These are phyloP conservation scores for Drosophila paulistorum DNA, from an alignment of 1,140 invertebrate species.

Conservation along the genomic window DNA sequence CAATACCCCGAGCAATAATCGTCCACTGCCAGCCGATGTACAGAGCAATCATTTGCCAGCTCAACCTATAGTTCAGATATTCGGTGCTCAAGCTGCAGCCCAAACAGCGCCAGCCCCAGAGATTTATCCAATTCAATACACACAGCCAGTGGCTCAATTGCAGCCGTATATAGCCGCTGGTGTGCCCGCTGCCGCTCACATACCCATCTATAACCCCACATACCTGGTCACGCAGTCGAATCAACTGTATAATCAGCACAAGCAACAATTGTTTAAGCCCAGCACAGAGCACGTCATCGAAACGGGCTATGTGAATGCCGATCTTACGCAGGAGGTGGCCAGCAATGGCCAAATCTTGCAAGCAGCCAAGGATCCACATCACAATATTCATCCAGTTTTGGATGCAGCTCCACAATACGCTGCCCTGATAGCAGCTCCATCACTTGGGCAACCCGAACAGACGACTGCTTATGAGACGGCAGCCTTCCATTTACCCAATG, in stretches of 20 bases:
- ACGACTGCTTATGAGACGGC: slow-evolving; percentile 54
- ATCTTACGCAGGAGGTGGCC: slow-evolving; percentile 78
- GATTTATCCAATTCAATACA: slow-evolving; percentile 74
- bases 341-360: slow-evolving; percentile 81
- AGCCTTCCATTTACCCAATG: slow-evolving; percentile 68
- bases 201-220: slow-evolving; percentile 82
- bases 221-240: slow-evolving; percentile 82
- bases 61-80: slow-evolving; percentile 73
- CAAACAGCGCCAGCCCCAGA: slow-evolving; percentile 63
- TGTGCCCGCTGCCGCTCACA: slow-evolving; percentile 62
- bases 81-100: slow-evolving; percentile 65
- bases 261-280: slow-evolving; percentile 80
- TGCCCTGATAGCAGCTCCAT: slow-evolving; percentile 72
- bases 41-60: slow-evolving; percentile 73
- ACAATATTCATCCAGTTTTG: slow-evolving; percentile 72
- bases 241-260: slow-evolving; percentile 75
- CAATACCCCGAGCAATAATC: slow-evolving; percentile 83
- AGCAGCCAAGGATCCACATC: slow-evolving; percentile 76
- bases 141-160: slow-evolving; percentile 48
- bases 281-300: slow-evolving; percentile 61
- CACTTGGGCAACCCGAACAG: slow-evolving; percentile 50
- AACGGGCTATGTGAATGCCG: slow-evolving; percentile 70
- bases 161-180: slow-evolving; percentile 59
- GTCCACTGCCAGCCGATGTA: slow-evolving; percentile 80
- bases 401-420: slow-evolving; percentile 73